Evolutionary conservation across 2,888 invertebrate species (phyloP).

Genomic region (Shargacucullia verbasci): DNA sequence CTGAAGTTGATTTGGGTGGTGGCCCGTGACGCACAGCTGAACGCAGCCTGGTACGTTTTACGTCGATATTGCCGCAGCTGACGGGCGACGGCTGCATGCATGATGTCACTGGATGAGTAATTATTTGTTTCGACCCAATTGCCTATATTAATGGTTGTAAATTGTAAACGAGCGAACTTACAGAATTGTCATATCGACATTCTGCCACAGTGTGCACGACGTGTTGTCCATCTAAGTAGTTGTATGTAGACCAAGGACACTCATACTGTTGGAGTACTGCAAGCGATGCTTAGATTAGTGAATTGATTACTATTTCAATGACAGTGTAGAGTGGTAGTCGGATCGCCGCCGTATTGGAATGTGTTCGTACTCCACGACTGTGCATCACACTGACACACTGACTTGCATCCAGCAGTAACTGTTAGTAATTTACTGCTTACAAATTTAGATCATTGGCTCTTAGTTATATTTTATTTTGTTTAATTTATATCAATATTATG

Average conservation of each 20-base stretch:
- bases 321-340: constrained; percentile 4
- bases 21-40: constrained; percentile 6
- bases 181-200: background rate
- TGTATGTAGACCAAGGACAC: constrained; percentile 46
- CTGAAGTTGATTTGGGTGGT: background rate
- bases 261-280: constrained; percentile 5
- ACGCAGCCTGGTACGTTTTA: background rate
- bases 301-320: constrained; percentile 19
- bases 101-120: constrained; percentile 70
- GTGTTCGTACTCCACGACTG: background rate
- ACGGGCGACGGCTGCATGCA: constrained; percentile 49
- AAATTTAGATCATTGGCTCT: too few relatives aligned
- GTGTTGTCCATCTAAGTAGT: constrained; percentile 4
- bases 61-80: constrained; percentile 42
- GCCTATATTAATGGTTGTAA: constrained; percentile 5
- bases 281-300: constrained; percentile 7
- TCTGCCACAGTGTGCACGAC: constrained; percentile 5
- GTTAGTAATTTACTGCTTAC: background rate
- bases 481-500: too few relatives aligned
- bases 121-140: constrained; percentile 46
- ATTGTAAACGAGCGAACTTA: background rate
- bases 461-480: too few relatives aligned
- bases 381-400: too few relatives aligned
- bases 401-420: constrained; percentile 1
- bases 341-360: constrained; percentile 5